Percentiles rank a stretch among this genome's conserved stretches.
Evolutionary conservation across 2,113 vertebrate genomes (phyloP).

Genomic region (Harpagus bidentatus): DNA sequence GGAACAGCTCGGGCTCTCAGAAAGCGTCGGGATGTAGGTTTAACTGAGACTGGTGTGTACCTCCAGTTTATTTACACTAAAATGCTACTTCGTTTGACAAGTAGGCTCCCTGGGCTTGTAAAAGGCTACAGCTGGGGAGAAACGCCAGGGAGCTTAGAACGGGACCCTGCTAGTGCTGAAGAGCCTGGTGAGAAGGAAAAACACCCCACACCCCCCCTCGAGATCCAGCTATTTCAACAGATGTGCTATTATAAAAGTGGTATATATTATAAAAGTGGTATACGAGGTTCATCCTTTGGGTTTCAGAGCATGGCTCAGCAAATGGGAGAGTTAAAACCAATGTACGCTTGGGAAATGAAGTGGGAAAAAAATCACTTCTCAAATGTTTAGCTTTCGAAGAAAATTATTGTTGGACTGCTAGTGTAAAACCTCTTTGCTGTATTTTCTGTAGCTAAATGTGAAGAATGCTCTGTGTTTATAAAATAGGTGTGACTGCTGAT

Average conservation of each 20-base stretch:
- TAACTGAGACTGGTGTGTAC: not conserved
- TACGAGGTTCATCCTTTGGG: not conserved
- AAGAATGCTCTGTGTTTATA: not conserved
- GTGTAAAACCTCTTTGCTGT: not conserved
- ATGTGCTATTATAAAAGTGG: not conserved
- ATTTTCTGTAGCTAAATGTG: not conserved
- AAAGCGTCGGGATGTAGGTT: not conserved
- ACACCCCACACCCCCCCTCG: rapidly evolving
- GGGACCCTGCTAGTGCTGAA: not conserved
- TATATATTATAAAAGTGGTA: rapidly evolving
- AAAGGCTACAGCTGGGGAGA: not conserved
- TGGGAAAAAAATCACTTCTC: rapidly evolving
- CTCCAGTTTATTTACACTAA: not conserved
- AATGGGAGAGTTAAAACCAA: not conserved
- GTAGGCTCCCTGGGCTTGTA: not conserved
- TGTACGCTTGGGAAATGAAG: not conserved
- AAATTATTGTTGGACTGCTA: not conserved
- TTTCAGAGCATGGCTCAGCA: not conserved
- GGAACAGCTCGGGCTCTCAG: not conserved
- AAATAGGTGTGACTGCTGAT: not conserved
- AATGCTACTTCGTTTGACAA: not conserved
- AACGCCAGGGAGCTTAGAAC: not conserved
- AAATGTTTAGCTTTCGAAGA: not conserved
- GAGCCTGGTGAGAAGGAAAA: not conserved
- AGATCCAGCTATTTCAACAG: not conserved